Conservation (phyloP, 2,888 invertebrate species). For the Orthosia cruda region DNA sequence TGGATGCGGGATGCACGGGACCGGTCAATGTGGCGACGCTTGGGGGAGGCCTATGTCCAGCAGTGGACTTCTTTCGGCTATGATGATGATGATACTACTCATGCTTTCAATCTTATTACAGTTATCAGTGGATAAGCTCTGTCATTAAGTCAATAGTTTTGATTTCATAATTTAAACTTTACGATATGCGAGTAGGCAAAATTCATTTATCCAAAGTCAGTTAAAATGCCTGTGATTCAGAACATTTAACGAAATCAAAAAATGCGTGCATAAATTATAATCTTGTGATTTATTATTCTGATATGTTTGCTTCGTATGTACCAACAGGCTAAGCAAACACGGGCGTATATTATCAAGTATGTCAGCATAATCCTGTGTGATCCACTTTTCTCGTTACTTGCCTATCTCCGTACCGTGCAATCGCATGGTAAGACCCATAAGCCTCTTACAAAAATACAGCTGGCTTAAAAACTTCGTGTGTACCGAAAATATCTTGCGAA, state of each 20-base stretch:
- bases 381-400: conserved; percentile 64
- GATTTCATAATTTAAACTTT: no score
- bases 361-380: conserved; percentile 63
- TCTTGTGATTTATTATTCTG: conserved; percentile 18
- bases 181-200: no score
- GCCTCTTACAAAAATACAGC: conserved; percentile 65
- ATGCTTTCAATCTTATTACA: no score
- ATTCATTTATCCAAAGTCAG: background rate
- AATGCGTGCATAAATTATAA: conserved; percentile 9
- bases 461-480: conserved; percentile 58
- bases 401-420: conserved; percentile 36
- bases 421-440: conserved; percentile 55
- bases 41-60: no score
- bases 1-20: no score
- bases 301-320: no score
- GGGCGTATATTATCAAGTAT: conserved; percentile 45
- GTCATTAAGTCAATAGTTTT: no score
- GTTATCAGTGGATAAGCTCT: no score
- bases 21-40: no score
- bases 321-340: conserved; percentile 32
- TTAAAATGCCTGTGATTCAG: background rate
- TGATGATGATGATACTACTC: no score
- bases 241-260: background rate
- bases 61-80: no score
- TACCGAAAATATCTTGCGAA: conserved; percentile 33